Evolutionary conservation across 2,797 vertebrate genomes (phyloP).

Genomic region (Sebastes cheni): DNA sequence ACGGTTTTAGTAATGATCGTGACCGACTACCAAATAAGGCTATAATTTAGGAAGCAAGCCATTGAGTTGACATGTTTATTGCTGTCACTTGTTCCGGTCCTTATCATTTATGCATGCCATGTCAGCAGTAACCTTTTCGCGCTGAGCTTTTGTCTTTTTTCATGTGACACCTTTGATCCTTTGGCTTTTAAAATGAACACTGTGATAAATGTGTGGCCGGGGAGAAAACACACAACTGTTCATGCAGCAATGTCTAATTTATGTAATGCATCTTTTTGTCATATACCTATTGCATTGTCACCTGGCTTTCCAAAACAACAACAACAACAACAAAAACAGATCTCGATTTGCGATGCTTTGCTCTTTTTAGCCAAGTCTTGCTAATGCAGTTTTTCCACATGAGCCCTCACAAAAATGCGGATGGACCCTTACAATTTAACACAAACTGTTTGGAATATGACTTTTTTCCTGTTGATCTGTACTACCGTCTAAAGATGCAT

Average conservation of each 20-base stretch:
- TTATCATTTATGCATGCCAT: constrained; percentile 78
- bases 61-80: constrained; percentile 77
- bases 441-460: constrained; percentile 54
- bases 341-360: background rate
- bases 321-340: background rate
- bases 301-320: background rate
- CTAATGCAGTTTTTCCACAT: constrained; percentile 29
- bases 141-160: constrained; percentile 55
- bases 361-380: constrained; percentile 30
- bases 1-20: constrained; percentile 67
- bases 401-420: constrained; percentile 59
- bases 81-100: constrained; percentile 68
- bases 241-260: constrained; percentile 26
- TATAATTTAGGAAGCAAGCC: constrained; percentile 83
- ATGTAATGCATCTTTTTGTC: constrained; percentile 7
- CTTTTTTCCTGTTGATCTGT: constrained; percentile 53
- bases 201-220: constrained; percentile 77
- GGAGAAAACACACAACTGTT: constrained; percentile 30
- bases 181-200: constrained; percentile 71
- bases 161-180: constrained; percentile 57
- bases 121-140: constrained; percentile 67
- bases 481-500: constrained; percentile 49
- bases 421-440: constrained; percentile 31
- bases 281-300: background rate
- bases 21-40: constrained; percentile 72